Percentiles rank a stretch among this genome's conserved stretches.
Evolutionary conservation across 2,797 vertebrate species (phyloP).

Genomic region (Holocentrus rufus): DNA sequence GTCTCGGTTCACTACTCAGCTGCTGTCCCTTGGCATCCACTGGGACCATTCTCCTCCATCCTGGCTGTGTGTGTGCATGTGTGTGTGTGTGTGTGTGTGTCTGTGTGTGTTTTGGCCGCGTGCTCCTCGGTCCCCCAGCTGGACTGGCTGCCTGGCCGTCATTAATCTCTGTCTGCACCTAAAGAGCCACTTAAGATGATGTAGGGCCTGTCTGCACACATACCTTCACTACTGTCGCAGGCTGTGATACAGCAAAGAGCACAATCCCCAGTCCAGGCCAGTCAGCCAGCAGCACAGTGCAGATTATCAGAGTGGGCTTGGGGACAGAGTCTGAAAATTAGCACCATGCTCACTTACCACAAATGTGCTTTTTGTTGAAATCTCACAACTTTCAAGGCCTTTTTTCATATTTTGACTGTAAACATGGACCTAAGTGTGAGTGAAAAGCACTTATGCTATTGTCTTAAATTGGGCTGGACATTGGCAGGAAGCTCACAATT

Average conservation of each 20-base stretch:
- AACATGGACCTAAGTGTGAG: not conserved
- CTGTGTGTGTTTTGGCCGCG: conserved; percentile 64
- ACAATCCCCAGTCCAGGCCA: conserved; percentile 31
- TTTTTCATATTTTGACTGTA: no score
- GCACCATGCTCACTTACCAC: no score
- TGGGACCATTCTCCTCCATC: conserved; percentile 63
- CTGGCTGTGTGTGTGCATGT: conserved; percentile 37
- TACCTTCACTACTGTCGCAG: conserved; percentile 81
- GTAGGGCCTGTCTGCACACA: conserved; percentile 82
- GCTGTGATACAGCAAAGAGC: conserved; percentile 61
- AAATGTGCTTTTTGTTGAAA: no score
- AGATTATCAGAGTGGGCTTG: conserved; percentile 25
- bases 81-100: conserved; percentile 29
- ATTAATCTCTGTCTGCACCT: conserved; percentile 86
- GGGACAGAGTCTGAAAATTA: not conserved
- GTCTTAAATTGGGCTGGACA: not conserved
- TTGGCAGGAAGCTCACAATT: no score
- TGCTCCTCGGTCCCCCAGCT: conserved; percentile 81
- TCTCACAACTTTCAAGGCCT: no score
- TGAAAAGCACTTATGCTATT: not conserved
- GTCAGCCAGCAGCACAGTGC: conserved; percentile 13
- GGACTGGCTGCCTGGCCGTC: conserved; percentile 76
- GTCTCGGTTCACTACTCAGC: conserved; percentile 53
- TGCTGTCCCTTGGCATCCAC: conserved; percentile 58
- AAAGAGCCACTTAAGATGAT: conserved; percentile 89